A percentile compares a stretch with the other conserved stretches of the same genome.
Conservation (phyloP, 1,140 invertebrate genomes). For the Anoplophora glabripennis region DNA sequence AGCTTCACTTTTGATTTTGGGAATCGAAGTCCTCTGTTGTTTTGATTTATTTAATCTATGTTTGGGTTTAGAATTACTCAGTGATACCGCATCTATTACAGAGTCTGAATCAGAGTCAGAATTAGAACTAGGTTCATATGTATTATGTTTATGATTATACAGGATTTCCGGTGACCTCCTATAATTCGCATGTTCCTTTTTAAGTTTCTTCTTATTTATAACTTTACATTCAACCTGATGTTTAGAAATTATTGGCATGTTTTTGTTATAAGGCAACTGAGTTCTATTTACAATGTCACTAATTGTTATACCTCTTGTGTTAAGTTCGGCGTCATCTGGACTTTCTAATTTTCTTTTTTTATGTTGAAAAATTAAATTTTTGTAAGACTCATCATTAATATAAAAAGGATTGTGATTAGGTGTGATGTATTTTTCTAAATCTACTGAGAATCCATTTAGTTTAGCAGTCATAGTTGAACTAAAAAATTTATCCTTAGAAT, state of each 20-base stretch:
- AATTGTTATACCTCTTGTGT: slow-evolving; percentile 39
- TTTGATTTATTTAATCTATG: slow-evolving; percentile 18
- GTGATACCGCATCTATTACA: slow-evolving; percentile 34
- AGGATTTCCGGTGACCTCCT: slow-evolving; percentile 23
- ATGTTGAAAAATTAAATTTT: slow-evolving; percentile 63
- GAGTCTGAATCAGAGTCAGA: slow-evolving; percentile 48
- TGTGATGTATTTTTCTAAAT: slow-evolving; percentile 49
- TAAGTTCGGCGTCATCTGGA: slow-evolving; percentile 34
- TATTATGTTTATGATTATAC: slow-evolving; percentile 9
- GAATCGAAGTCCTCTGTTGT: slow-evolving; percentile 4
- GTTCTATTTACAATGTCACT: slow-evolving; percentile 40
- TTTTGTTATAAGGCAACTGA: slow-evolving; percentile 50
- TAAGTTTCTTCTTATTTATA: slow-evolving; percentile 31
- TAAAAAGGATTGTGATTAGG: slow-evolving; percentile 51
- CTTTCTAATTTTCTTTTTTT: slow-evolving; percentile 60
- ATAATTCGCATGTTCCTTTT: slow-evolving; percentile 30
- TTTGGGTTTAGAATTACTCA: slow-evolving; percentile 17
- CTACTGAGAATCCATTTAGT: slow-evolving; percentile 43
- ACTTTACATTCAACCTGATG: slow-evolving; percentile 43
- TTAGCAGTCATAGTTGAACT: slow-evolving; percentile 51
- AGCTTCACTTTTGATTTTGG: slow-evolving; percentile 33
- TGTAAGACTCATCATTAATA: slow-evolving; percentile 66
- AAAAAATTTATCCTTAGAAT: slow-evolving; percentile 52
- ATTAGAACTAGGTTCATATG: slow-evolving; percentile 40
- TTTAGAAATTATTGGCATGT: slow-evolving; percentile 44